Evolutionary conservation across 2,113 vertebrate genomes (phyloP).

Genomic region (Chaetorhynchus papuensis): DNA sequence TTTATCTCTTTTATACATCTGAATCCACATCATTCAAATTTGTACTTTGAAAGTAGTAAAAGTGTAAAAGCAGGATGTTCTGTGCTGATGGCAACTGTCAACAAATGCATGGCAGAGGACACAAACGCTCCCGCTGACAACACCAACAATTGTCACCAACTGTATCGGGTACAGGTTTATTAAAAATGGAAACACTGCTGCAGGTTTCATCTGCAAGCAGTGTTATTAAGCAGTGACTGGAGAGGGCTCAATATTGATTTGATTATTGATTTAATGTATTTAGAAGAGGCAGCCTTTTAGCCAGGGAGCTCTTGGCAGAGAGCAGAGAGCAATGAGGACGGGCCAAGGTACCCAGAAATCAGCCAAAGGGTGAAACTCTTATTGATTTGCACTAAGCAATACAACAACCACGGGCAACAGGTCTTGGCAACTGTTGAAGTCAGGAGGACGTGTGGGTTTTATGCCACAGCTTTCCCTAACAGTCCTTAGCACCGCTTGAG

Average conservation of each 20-base stretch:
- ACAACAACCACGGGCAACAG: conserved; percentile 9
- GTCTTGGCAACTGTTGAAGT: neutral
- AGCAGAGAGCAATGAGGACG: neutral
- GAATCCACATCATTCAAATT: conserved; percentile 80
- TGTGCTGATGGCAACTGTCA: conserved; percentile 73
- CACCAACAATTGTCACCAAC: conserved; percentile 35
- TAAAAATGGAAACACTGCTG: conserved; percentile 22
- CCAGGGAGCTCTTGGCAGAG: conserved; percentile 16
- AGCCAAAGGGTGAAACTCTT: conserved; percentile 12
- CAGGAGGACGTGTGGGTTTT: neutral
- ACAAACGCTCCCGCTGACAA: conserved; percentile 59
- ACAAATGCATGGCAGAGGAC: conserved; percentile 62
- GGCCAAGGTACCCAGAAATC: conserved; percentile 2
- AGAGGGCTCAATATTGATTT: conserved; percentile 45
- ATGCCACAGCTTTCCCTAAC: neutral
- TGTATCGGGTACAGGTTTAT: conserved; percentile 35
- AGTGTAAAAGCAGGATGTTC: conserved; percentile 75
- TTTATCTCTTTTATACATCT: conserved; percentile 84
- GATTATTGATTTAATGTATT: conserved; percentile 62
- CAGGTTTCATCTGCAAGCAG: conserved; percentile 20
- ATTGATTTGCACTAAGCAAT: conserved; percentile 32
- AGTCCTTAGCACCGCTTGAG: neutral
- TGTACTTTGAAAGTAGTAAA: conserved; percentile 79
- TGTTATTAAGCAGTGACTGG: conserved; percentile 57
- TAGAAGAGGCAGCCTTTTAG: conserved; percentile 42